These are phyloP conservation scores for Ceryle rudis DNA, from an alignment of 2,797 vertebrate genomes.

Conservation along the genomic window DNA sequence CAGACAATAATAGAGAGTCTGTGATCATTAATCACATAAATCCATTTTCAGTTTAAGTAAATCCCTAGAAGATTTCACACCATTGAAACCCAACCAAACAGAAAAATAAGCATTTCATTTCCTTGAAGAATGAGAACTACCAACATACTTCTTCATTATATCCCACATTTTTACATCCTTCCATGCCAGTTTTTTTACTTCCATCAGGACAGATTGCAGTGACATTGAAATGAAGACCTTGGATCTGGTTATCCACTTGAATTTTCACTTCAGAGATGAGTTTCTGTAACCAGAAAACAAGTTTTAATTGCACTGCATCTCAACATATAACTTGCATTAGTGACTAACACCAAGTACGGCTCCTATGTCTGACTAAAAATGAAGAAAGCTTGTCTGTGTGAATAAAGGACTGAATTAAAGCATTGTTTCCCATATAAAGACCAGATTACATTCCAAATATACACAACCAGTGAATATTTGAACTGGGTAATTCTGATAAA, in stretches of 20 bases:
- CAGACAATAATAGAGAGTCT: slow-evolving; percentile 32
- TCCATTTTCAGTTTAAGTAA: slow-evolving; percentile 50
- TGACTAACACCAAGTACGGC: slow-evolving; percentile 7
- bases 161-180: slow-evolving; percentile 88
- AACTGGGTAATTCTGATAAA: slow-evolving; percentile 37
- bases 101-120: slow-evolving; percentile 55
- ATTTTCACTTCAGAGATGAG: slow-evolving; percentile 92
- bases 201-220: slow-evolving; percentile 93
- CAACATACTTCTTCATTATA: slow-evolving; percentile 89
- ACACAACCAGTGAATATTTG: slow-evolving; percentile 15
- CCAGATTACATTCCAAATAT: slow-evolving; percentile 53
- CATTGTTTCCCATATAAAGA: slow-evolving; percentile 73
- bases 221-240: slow-evolving; percentile 88
- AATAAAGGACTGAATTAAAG: slow-evolving; percentile 77
- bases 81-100: slow-evolving; percentile 34
- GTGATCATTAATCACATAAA: slow-evolving; percentile 54
- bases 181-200: slow-evolving; percentile 78
- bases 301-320: neutral
- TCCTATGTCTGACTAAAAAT: slow-evolving; percentile 46
- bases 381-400: slow-evolving; percentile 60
- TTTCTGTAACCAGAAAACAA: slow-evolving; percentile 83
- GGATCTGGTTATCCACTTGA: slow-evolving; percentile 88
- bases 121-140: slow-evolving; percentile 49
- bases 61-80: slow-evolving; percentile 34
- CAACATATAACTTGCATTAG: neutral